Evolutionary conservation across 1,140 invertebrate species (phyloP), one percentile per base, ranked within the genome.

Genomic region (Telenomus remus): DNA sequence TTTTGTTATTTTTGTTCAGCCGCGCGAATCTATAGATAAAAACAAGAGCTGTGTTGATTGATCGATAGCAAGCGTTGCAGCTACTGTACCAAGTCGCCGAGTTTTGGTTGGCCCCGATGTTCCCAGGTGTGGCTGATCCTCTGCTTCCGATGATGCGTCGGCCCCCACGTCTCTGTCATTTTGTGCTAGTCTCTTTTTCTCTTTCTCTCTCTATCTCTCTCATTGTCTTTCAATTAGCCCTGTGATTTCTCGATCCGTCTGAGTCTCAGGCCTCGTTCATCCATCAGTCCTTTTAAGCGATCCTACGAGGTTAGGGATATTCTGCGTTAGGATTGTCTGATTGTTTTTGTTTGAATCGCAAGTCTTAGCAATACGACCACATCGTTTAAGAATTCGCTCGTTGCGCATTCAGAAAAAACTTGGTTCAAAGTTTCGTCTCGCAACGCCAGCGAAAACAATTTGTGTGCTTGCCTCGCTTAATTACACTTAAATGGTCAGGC

Each of bases 271-370:
- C 70, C 78, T 80, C 73, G 72, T 75, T 81, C 79, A 55, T 83
- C 81, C 78, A 80, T 82, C 81, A 66, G 78, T 80, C 76, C 82
- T 68, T 74, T 79, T 87, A 87, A 86, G 85, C 85, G 84, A 87
- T 83, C 85, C 85, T 86, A 87, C 85, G 81, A 81, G 79, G 80
- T 85, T 65, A 82, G 81, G 78, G 72, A 77, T 80, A 79, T 74
- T 76, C 66, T 76, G 59, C 48, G 78, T 79, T 79, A 78, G 64
- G 60, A 43, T 54, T 68, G 39, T 59, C 51, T 68, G 54, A 54
- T 74, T 12, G n/a, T 59, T 50, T 43, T 50, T 33, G 34, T 16
- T 66, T 15, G 6, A 51, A 13, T 50, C 6, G 10, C 12, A 8
- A 27, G 9, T 27, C n/a, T 48, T 48, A 27, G 19, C 19, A 27